Evolutionary conservation across 2,113 vertebrate species (phyloP).

Genomic region (Cygnus buccinator): DNA sequence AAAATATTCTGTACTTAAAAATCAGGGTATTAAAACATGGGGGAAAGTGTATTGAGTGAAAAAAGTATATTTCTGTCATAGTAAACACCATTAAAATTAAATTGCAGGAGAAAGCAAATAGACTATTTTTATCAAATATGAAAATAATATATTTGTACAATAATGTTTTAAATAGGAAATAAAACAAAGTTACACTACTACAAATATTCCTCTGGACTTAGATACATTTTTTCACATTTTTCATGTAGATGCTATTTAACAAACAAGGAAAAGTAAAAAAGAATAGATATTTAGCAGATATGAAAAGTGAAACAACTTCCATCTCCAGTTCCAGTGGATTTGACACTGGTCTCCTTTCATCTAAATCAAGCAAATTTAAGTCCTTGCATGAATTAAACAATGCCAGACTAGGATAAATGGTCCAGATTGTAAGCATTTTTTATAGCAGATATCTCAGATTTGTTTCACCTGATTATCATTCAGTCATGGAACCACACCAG

Average conservation of each 20-base stretch:
- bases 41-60: background rate
- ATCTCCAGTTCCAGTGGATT: background rate
- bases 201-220: background rate
- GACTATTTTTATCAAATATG: background rate
- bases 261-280: background rate
- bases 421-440: background rate
- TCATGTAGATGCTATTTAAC: background rate
- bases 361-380: background rate
- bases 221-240: accelerated
- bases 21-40: background rate
- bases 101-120: background rate
- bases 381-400: background rate
- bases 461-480: background rate
- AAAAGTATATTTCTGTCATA: background rate
- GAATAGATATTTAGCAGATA: background rate
- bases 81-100: constrained; percentile 18
- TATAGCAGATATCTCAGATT: background rate
- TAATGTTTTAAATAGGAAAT: background rate
- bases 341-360: background rate
- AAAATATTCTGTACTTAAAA: constrained; percentile 18
- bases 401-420: background rate
- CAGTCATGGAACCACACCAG: background rate
- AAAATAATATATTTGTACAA: background rate
- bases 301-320: background rate
- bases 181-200: background rate